A percentile compares a stretch with the other conserved stretches of the same genome.
phyloP scores from a whole-genome alignment of 2,888 invertebrate species.

The Yponomeuta cagnagella region DNA sequence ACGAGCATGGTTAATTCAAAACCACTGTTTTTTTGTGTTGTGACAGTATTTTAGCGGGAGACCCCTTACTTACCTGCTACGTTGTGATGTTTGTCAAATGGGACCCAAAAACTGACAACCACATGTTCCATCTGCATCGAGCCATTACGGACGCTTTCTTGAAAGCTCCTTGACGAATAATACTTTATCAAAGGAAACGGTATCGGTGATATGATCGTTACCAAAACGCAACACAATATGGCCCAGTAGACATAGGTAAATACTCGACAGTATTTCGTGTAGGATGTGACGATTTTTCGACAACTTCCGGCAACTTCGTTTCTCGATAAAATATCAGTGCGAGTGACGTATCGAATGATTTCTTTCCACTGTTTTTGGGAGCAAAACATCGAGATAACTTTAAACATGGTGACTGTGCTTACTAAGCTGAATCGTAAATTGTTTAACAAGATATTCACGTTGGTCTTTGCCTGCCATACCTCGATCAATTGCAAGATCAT shows the following conservation, averaged over 20 bases:
- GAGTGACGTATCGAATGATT: conserved; percentile 1
- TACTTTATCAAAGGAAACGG: neutral
- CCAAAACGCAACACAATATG: neutral
- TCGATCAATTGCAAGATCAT: neutral
- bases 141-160: neutral
- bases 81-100: conserved; percentile 1
- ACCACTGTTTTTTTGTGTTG: too few species aligned
- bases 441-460: neutral
- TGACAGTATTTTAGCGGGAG: neutral
- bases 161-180: neutral
- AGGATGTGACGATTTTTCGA: neutral
- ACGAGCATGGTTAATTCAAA: too few species aligned
- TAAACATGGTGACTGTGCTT: neutral
- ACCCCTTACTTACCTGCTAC: neutral
- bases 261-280: conserved; percentile 10
- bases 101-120: neutral
- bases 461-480: neutral
- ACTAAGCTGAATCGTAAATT: neutral
- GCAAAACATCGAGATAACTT: neutral
- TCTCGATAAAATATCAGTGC: neutral
- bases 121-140: neutral
- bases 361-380: conserved; percentile 6
- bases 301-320: neutral
- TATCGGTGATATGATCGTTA: neutral
- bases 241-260: conserved; percentile 7